A percentile compares a stretch with the other conserved stretches of the same genome.
phyloP scores from a whole-genome alignment of 2,113 vertebrate genomes.

The Ciconia maguari region DNA sequence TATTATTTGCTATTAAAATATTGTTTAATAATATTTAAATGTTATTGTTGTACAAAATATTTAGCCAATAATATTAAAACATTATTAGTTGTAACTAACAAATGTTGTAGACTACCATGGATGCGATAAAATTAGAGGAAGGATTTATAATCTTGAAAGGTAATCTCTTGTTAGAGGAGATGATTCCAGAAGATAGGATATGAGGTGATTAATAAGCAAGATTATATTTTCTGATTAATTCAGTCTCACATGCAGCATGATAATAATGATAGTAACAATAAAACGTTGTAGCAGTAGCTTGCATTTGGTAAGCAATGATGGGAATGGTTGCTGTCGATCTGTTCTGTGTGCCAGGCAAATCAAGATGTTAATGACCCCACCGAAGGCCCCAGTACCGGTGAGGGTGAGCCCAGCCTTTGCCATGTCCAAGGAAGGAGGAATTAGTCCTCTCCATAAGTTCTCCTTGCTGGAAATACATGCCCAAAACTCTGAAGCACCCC shows the following conservation, averaged over 20 bases:
- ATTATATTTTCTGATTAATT: neutral
- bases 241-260: neutral
- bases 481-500: neutral
- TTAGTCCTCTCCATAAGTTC: rapidly evolving
- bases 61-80: neutral
- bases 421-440: neutral
- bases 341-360: neutral
- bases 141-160: neutral
- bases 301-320: too few species aligned
- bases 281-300: rapidly evolving
- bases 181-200: neutral
- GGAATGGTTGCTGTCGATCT: neutral
- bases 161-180: neutral
- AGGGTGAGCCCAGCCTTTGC: neutral
- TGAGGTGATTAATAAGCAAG: neutral
- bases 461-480: neutral
- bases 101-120: too few species aligned
- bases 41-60: neutral
- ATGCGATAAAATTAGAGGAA: neutral
- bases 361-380: neutral
- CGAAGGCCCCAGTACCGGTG: neutral
- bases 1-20: neutral
- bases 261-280: neutral
- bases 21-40: neutral
- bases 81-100: neutral